Percentiles rank a stretch among this genome's conserved stretches.
These are phyloP conservation scores for Ochotona princeps DNA, from an alignment of 2,113 vertebrate species.

Conservation along the genomic window DNA sequence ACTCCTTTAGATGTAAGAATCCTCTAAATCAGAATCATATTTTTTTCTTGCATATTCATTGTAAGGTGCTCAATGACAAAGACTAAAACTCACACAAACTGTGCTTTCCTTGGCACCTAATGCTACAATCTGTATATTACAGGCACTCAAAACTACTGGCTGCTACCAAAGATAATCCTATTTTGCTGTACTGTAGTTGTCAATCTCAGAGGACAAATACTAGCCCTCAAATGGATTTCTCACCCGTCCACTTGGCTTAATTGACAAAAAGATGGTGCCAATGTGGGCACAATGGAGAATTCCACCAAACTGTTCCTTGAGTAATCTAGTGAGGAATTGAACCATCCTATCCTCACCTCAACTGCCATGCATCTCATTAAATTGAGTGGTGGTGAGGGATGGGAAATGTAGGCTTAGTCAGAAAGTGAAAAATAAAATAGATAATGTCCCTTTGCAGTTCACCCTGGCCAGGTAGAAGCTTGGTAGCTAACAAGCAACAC, in stretches of 20 bases:
- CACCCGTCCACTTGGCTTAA: neutral
- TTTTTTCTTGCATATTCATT: neutral
- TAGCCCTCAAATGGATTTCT: neutral
- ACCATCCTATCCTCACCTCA: no score
- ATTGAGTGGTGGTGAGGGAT: neutral
- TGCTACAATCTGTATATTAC: neutral
- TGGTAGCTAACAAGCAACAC: neutral
- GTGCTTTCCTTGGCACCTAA: neutral
- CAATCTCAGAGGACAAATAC: neutral
- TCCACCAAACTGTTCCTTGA: neutral
- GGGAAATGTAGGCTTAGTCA: neutral
- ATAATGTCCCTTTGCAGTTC: fast-evolving
- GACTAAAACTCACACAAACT: neutral
- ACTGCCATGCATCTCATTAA: neutral
- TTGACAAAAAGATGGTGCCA: neutral
- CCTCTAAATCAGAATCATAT: neutral
- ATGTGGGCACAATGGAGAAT: neutral
- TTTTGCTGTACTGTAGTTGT: neutral
- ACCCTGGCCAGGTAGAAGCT: neutral
- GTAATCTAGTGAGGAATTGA: neutral
- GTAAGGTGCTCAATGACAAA: neutral
- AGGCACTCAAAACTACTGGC: neutral
- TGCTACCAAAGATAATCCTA: neutral
- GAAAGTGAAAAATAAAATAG: neutral
- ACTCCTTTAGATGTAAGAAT: neutral